Evolutionary conservation across 2,113 vertebrate species (phyloP).

Genomic region (Cynoglossus semilaevis): DNA sequence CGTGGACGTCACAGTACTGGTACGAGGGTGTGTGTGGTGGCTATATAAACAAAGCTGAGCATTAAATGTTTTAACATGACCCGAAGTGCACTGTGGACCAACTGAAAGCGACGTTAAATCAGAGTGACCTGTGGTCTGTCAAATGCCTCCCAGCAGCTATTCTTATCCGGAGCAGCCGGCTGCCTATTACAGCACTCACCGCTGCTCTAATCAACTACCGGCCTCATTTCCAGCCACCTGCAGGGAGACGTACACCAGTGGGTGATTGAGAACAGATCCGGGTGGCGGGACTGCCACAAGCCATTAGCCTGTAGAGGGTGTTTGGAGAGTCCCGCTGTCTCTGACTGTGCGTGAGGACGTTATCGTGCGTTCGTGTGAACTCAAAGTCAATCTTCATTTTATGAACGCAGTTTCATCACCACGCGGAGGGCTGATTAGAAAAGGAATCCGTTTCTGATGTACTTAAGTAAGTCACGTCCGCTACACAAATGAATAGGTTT

Average conservation of each 20-base stretch:
- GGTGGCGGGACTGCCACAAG: constrained; percentile 33
- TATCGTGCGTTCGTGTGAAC: constrained; percentile 1
- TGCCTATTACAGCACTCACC: constrained; percentile 27
- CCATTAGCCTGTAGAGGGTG: constrained; percentile 42
- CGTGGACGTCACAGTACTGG: no score
- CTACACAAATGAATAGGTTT: not conserved
- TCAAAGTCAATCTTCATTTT: constrained; percentile 18
- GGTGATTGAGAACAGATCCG: constrained; percentile 55
- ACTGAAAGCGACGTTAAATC: constrained; percentile 6
- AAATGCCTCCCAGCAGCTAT: constrained; percentile 26
- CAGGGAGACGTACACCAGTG: constrained; percentile 27
- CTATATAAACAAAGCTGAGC: not conserved
- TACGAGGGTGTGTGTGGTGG: no score
- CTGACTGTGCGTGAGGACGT: constrained; percentile 10
- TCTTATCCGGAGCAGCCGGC: constrained; percentile 28
- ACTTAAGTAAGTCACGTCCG: not conserved
- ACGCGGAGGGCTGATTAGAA: not conserved
- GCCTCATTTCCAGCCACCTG: constrained; percentile 51
- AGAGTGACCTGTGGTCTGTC: constrained; percentile 19
- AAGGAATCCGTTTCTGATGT: not conserved
- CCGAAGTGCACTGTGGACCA: not conserved
- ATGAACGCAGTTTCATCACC: constrained; percentile 15
- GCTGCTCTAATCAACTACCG: constrained; percentile 55
- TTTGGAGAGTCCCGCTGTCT: constrained; percentile 19
- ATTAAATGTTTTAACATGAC: not conserved